These are phyloP conservation scores for Drosophila siamana DNA, from an alignment of 2,888 invertebrate genomes.

Conservation along the genomic window DNA sequence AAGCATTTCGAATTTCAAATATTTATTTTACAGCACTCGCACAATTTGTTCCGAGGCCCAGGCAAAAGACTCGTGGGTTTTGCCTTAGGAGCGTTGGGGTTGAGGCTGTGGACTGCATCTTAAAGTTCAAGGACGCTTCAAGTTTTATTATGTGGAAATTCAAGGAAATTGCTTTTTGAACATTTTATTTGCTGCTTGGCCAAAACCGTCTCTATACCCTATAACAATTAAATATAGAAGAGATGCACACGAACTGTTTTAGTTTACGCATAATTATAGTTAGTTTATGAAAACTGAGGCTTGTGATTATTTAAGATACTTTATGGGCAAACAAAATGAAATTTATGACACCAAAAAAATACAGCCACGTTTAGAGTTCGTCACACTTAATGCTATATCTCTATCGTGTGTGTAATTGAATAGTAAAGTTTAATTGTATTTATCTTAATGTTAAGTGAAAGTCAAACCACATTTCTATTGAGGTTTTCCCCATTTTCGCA, in stretches of 20 bases:
- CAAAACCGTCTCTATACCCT: neutral
- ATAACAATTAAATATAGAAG: neutral
- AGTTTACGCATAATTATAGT: too few species aligned
- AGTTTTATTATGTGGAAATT: constrained; percentile 30
- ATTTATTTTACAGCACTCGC: constrained; percentile 25
- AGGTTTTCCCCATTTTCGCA: constrained; percentile 19
- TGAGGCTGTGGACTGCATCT: neutral
- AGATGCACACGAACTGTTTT: neutral
- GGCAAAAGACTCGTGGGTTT: constrained; percentile 16
- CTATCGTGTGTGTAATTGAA: neutral
- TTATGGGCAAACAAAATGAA: constrained; percentile 9
- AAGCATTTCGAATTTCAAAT: constrained; percentile 15
- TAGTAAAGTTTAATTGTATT: neutral
- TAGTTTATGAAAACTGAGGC: too few species aligned
- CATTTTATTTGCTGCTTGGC: constrained; percentile 5
- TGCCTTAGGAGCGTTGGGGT: neutral
- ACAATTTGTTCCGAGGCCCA: constrained; percentile 7
- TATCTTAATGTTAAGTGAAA: constrained; percentile 26
- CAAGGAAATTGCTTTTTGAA: constrained; percentile 29
- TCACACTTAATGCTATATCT: neutral
- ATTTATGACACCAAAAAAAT: constrained; percentile 4
- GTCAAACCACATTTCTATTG: constrained; percentile 31
- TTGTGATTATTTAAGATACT: constrained; percentile 9
- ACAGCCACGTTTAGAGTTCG: neutral
- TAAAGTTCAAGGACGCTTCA: constrained; percentile 48